Evolutionary conservation across 2,797 vertebrate genomes (phyloP).

Genomic region (Oreochromis mossambicus): DNA sequence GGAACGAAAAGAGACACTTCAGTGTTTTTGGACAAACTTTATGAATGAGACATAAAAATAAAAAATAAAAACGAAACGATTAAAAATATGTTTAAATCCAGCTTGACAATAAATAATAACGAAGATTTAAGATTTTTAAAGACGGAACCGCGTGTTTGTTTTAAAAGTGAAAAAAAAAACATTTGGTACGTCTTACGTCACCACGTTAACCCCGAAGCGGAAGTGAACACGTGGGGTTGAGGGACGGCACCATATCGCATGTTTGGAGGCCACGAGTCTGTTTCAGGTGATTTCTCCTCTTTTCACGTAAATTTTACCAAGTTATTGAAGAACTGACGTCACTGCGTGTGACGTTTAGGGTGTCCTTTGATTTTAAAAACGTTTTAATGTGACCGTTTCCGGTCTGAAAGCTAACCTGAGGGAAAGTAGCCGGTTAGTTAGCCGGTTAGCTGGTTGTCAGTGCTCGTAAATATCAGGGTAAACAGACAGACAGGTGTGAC

Average conservation of each 20-base stretch:
- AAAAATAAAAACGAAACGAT: neutral
- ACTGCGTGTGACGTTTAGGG: neutral
- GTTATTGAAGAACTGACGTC: neutral
- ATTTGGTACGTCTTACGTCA: conserved; percentile 35
- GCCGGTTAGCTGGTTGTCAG: neutral
- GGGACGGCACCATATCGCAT: neutral
- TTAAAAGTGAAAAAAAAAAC: neutral
- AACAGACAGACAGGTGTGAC: neutral
- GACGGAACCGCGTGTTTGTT: fast-evolving
- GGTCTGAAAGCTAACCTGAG: fast-evolving
- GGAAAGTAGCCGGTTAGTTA: neutral
- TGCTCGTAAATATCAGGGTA: neutral
- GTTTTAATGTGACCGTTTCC: neutral
- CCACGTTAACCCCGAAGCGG: conserved; percentile 45
- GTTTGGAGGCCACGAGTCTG: neutral
- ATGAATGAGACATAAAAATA: neutral
- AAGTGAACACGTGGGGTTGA: conserved; percentile 65
- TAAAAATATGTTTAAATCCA: neutral
- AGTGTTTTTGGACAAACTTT: fast-evolving
- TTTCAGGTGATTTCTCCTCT: neutral
- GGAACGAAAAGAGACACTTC: neutral
- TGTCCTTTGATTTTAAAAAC: neutral
- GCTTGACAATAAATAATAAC: neutral
- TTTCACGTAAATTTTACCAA: fast-evolving
- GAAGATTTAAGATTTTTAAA: neutral